Evolutionary conservation across 2,113 vertebrate genomes (phyloP).

Genomic region (Apodemus sylvaticus): DNA sequence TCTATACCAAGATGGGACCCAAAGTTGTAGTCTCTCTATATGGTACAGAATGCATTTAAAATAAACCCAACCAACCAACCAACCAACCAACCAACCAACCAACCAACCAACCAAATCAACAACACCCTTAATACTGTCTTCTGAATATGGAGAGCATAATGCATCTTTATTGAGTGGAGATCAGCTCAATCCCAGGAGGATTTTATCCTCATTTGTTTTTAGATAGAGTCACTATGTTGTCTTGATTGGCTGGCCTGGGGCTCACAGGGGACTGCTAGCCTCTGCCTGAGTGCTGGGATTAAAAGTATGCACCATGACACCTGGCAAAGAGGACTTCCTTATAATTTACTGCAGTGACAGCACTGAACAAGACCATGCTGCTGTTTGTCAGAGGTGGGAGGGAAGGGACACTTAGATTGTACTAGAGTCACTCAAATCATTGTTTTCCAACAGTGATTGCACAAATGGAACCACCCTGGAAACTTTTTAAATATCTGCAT

Average conservation of each 20-base stretch:
- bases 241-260: neutral
- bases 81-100: neutral
- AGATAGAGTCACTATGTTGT: neutral
- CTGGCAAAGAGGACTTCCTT: neutral
- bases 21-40: neutral
- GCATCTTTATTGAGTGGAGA: neutral
- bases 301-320: neutral
- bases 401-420: neutral
- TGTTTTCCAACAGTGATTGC: conserved; percentile 8
- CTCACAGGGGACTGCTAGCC: neutral
- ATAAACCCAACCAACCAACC: too few species aligned
- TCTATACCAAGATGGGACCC: neutral
- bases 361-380: neutral
- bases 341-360: neutral
- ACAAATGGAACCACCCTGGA: neutral
- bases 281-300: too few species aligned
- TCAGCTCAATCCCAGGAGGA: neutral
- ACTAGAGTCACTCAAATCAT: neutral
- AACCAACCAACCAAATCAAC: neutral
- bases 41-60: neutral
- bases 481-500: neutral
- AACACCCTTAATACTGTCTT: neutral
- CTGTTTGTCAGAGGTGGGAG: neutral
- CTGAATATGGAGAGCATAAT: neutral
- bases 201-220: neutral